These are phyloP conservation scores for Siderastrea radians DNA, from an alignment of 92 coral and sea anemone species.

Conservation along the genomic window DNA sequence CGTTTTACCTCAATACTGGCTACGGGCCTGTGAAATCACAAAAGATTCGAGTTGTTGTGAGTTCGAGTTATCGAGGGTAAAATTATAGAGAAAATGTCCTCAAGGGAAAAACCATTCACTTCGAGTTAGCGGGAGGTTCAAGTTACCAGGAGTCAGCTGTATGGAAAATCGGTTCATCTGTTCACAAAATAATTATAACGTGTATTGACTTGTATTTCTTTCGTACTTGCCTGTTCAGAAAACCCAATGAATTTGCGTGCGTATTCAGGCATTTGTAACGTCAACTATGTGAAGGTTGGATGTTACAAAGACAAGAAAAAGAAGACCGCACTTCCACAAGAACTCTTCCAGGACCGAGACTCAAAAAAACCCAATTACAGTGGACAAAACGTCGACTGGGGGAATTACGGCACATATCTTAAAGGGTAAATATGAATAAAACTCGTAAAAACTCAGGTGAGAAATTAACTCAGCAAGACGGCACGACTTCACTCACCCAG, in stretches of 20 bases:
- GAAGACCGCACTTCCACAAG: constrained; percentile 24
- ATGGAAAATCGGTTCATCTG: too few relatives aligned
- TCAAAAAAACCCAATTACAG: constrained; percentile 25
- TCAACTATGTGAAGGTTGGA: constrained; percentile 37
- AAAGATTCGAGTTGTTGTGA: too few relatives aligned
- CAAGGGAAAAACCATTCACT: too few relatives aligned
- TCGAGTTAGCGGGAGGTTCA: too few relatives aligned
- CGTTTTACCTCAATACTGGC: too few relatives aligned
- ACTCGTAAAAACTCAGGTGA: too few relatives aligned
- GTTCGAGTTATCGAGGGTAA: too few relatives aligned
- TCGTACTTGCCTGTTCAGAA: not conserved
- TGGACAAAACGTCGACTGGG: constrained; percentile 37
- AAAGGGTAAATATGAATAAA: not conserved
- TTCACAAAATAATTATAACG: not conserved
- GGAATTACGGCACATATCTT: constrained; percentile 21
- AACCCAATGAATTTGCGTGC: constrained; percentile 27
- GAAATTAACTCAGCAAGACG: too few relatives aligned
- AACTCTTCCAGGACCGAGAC: constrained; percentile 32
- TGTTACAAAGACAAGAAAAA: constrained; percentile 35
- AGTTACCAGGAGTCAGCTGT: too few relatives aligned
- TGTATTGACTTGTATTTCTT: not conserved
- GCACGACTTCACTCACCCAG: too few relatives aligned
- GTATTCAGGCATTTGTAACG: constrained; percentile 24
- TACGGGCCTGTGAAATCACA: too few relatives aligned
- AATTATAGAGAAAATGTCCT: too few relatives aligned